These are phyloP conservation scores for Meriones psammophilus DNA, from an alignment of 2,797 vertebrate species.

Conservation along the genomic window DNA sequence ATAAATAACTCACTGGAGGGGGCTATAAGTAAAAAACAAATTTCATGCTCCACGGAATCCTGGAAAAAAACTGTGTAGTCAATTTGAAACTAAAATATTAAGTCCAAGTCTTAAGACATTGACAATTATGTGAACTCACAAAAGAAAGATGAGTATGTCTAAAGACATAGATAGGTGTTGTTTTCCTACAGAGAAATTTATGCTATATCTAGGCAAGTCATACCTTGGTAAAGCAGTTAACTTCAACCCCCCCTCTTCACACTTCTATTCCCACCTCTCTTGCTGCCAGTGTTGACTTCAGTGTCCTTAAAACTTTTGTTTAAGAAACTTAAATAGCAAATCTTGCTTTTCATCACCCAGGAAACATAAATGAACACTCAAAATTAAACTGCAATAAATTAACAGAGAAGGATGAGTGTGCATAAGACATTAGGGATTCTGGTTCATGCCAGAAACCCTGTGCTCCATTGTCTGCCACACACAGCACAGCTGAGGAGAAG, in stretches of 20 bases:
- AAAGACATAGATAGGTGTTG: conserved; percentile 67
- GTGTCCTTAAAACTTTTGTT: conserved; percentile 72
- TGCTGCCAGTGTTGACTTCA: background rate
- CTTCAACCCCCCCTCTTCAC: background rate
- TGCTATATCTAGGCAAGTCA: conserved; percentile 50
- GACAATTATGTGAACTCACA: conserved; percentile 76
- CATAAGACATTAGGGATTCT: conserved; percentile 84
- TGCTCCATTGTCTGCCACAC: background rate
- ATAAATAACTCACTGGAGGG: conserved; percentile 1
- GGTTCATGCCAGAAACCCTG: conserved; percentile 86
- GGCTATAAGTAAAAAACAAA: conserved; percentile 57
- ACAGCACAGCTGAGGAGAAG: conserved; percentile 48
- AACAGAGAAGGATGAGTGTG: conserved; percentile 75
- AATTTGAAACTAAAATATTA: conserved; percentile 76
- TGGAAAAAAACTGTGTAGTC: conserved; percentile 81
- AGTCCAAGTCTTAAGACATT: conserved; percentile 81
- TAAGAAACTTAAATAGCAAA: conserved; percentile 67
- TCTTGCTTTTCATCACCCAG: conserved; percentile 43
- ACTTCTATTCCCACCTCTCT: background rate
- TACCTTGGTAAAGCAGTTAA: background rate
- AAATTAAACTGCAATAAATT: conserved; percentile 84
- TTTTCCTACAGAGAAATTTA: conserved; percentile 77
- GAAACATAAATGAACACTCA: conserved; percentile 76
- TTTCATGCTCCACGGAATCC: conserved; percentile 77
- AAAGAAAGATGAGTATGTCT: conserved; percentile 74